Evolutionary conservation across 2,113 vertebrate genomes (phyloP).

Genomic region (Alethe castanea): DNA sequence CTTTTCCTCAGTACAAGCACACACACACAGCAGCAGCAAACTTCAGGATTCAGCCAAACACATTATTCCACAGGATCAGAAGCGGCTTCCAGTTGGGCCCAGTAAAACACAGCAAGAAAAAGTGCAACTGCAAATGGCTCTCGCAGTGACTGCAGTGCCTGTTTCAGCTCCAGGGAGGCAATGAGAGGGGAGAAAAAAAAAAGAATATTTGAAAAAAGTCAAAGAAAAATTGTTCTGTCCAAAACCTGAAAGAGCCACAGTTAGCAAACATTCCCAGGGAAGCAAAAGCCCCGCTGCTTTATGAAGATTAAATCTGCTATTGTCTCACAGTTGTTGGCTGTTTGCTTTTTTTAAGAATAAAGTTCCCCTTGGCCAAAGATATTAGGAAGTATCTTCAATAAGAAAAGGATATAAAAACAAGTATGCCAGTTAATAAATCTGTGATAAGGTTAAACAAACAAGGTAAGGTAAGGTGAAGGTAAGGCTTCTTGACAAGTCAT

Average conservation of each 20-base stretch:
- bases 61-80: not conserved
- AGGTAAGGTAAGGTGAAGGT: not conserved
- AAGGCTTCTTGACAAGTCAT: slow-evolving; percentile 4
- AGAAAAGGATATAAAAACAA: not conserved
- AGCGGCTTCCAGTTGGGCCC: not conserved
- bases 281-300: slow-evolving; percentile 1
- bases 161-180: not conserved
- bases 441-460: slow-evolving; percentile 20
- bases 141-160: fast-evolving
- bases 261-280: not conserved
- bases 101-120: not conserved
- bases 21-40: not conserved
- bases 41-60: not conserved
- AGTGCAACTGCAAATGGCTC: not conserved
- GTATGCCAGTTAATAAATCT: not conserved
- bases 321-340: not conserved
- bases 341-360: not conserved
- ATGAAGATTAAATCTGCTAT: not conserved
- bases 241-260: slow-evolving; percentile 1
- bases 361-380: not conserved
- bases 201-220: not conserved
- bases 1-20: not conserved
- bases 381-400: not conserved
- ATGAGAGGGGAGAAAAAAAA: fast-evolving
- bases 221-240: not conserved